Evolutionary conservation across 2,113 vertebrate species (phyloP).

Genomic region (Alectura lathami): DNA sequence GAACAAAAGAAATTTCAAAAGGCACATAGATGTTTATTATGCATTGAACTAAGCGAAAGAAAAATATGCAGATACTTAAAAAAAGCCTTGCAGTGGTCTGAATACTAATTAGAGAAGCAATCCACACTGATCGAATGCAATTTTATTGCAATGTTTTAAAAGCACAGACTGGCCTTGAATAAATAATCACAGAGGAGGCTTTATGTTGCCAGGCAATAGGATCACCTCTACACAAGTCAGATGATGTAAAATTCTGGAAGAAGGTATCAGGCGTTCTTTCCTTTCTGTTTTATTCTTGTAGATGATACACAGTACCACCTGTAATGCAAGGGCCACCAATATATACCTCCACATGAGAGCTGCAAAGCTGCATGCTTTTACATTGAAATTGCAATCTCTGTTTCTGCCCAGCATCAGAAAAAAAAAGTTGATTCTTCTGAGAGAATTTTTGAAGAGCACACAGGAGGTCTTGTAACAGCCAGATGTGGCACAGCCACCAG

Average conservation of each 20-base stretch:
- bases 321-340: neutral
- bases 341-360: neutral
- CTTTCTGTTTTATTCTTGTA: neutral
- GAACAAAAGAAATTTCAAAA: conserved; percentile 47
- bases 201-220: conserved; percentile 15
- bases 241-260: neutral
- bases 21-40: conserved; percentile 1
- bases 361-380: neutral
- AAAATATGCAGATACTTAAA: conserved; percentile 13
- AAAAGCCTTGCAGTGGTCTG: neutral
- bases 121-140: neutral
- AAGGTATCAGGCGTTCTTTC: neutral
- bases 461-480: neutral
- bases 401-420: neutral
- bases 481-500: neutral
- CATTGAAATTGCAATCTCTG: neutral
- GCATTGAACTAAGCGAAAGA: neutral
- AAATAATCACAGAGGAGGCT: neutral
- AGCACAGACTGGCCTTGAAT: neutral
- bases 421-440: neutral
- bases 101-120: conserved; percentile 36
- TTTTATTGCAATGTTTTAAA: conserved; percentile 30
- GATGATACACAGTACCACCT: neutral
- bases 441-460: neutral
- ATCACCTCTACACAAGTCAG: neutral